A percentile compares a stretch with the other conserved stretches of the same genome.
phyloP scores from a whole-genome alignment of 2,113 vertebrate genomes.

The Philantomba maxwellii region DNA sequence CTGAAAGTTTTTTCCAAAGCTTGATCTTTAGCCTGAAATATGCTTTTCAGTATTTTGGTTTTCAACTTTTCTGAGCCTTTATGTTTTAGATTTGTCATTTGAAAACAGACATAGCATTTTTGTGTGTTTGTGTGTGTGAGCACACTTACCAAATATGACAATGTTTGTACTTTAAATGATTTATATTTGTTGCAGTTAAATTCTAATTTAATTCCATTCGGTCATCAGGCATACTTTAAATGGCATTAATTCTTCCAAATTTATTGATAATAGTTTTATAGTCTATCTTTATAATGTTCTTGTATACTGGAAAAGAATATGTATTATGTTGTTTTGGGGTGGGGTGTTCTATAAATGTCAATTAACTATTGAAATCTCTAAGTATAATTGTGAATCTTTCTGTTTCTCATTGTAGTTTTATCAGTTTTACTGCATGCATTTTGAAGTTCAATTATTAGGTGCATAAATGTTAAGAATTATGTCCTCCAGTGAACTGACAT shows the following conservation, averaged over 20 bases:
- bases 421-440: background rate
- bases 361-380: background rate
- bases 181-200: background rate
- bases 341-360: background rate
- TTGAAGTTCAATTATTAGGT: background rate
- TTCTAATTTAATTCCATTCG: background rate
- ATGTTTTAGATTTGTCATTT: background rate
- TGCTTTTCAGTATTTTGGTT: background rate
- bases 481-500: background rate
- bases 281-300: background rate
- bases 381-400: background rate
- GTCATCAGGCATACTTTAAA: background rate
- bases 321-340: background rate
- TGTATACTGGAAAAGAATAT: background rate
- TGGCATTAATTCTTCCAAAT: background rate
- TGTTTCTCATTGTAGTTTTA: background rate
- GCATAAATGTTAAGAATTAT: background rate
- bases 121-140: background rate
- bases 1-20: background rate
- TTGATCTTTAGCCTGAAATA: background rate
- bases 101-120: background rate
- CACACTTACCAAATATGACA: background rate
- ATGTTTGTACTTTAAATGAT: background rate
- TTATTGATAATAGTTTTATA: background rate
- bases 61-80: background rate